phyloP scores from a whole-genome alignment of 2,797 vertebrate species.

The Crenichthys baileyi region DNA sequence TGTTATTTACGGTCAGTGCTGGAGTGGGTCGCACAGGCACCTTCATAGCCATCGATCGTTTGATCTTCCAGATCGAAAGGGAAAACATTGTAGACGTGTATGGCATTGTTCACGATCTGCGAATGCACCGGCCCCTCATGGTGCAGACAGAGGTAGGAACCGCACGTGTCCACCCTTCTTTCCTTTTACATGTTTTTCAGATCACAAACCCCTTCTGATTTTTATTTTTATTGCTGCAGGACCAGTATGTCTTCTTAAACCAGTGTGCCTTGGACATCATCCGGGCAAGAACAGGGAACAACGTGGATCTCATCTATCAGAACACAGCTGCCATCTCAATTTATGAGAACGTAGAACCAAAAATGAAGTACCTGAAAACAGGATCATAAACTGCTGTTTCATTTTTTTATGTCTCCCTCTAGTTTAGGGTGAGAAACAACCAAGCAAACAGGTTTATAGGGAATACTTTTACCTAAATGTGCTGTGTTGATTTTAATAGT shows the following conservation, averaged over 20 bases:
- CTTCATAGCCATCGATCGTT: slow-evolving; percentile 91
- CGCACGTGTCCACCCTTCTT: not conserved
- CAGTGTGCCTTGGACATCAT: slow-evolving; percentile 95
- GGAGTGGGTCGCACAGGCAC: slow-evolving; percentile 96
- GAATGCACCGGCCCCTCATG: slow-evolving; percentile 94
- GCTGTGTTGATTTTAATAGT: slow-evolving; percentile 53
- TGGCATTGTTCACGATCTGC: slow-evolving; percentile 88
- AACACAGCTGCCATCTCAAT: slow-evolving; percentile 87
- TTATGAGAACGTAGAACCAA: slow-evolving; percentile 87
- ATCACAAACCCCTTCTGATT: not conserved
- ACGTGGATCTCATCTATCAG: slow-evolving; percentile 92
- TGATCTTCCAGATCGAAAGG: slow-evolving; percentile 94
- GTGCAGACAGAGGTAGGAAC: slow-evolving; percentile 93
- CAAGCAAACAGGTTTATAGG: slow-evolving; percentile 35
- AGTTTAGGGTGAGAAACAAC: not conserved
- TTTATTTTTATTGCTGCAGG: slow-evolving; percentile 75
- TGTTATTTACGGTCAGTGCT: slow-evolving; percentile 79
- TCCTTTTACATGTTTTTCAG: not conserved
- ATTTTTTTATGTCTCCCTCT: not conserved
- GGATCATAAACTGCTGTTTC: slow-evolving; percentile 22
- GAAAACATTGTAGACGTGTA: slow-evolving; percentile 89
- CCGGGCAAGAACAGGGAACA: slow-evolving; percentile 87
- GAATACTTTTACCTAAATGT: slow-evolving; percentile 26
- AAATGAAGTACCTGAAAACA: slow-evolving; percentile 35
- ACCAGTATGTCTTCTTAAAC: slow-evolving; percentile 95